Conservation (phyloP, 2,113 vertebrate genomes). For the Puntigrus tetrazona region DNA sequence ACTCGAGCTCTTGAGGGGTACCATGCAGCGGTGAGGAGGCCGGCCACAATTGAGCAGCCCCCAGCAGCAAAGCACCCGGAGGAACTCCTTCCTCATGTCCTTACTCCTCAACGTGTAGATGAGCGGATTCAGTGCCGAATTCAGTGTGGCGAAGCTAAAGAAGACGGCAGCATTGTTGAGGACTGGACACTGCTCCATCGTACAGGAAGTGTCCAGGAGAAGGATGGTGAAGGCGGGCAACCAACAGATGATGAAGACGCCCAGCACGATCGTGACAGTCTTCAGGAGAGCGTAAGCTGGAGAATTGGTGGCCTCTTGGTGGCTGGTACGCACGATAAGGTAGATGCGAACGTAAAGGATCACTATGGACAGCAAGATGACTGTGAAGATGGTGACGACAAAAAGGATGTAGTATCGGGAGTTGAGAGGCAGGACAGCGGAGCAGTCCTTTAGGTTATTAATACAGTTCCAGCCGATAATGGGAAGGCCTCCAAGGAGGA, state of each 20-base stretch:
- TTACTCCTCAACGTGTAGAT: slow-evolving; percentile 93
- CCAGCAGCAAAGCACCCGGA: slow-evolving; percentile 85
- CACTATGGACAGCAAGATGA: slow-evolving; percentile 87
- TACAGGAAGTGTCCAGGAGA: slow-evolving; percentile 83
- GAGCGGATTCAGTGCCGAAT: slow-evolving; percentile 91
- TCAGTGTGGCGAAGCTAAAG: slow-evolving; percentile 89
- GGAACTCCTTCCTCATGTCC: slow-evolving; percentile 91
- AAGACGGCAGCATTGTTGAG: slow-evolving; percentile 85
- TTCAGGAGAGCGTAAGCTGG: slow-evolving; percentile 86
- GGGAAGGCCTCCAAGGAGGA: slow-evolving; percentile 86
- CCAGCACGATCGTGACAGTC: slow-evolving; percentile 94
- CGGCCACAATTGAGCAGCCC: slow-evolving; percentile 72
- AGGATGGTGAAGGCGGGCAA: slow-evolving; percentile 90
- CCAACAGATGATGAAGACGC: slow-evolving; percentile 96
- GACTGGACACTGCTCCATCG: slow-evolving; percentile 74
- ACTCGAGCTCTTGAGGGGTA: slow-evolving; percentile 87
- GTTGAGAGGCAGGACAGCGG: slow-evolving; percentile 90
- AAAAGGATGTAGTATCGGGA: slow-evolving; percentile 89
- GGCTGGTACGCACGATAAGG: slow-evolving; percentile 89
- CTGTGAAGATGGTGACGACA: slow-evolving; percentile 87
- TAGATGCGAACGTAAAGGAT: slow-evolving; percentile 91
- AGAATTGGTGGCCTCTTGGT: slow-evolving; percentile 82
- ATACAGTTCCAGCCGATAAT: slow-evolving; percentile 98
- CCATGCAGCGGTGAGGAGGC: slow-evolving; percentile 76
- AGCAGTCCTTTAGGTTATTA: slow-evolving; percentile 78